Evolutionary conservation across 2,113 vertebrate genomes (phyloP).

Genomic region (Xenopus tropicalis): DNA sequence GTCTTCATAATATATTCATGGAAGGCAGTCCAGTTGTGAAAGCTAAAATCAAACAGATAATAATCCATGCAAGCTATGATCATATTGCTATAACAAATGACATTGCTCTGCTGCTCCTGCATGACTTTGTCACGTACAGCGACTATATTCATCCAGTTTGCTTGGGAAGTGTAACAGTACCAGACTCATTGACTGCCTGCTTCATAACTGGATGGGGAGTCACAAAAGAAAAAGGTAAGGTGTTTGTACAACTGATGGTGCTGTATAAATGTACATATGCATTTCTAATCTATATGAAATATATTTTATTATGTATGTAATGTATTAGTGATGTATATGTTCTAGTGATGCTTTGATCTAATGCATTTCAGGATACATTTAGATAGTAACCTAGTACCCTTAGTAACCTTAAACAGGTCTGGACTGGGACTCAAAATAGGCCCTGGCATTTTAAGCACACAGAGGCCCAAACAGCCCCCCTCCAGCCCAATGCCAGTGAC

Average conservation of each 20-base stretch:
- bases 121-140: constrained; percentile 12
- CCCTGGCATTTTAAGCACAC: too few species aligned
- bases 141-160: constrained; percentile 47
- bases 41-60: not conserved
- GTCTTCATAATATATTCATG: constrained; percentile 3
- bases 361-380: too few species aligned
- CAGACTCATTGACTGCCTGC: constrained; percentile 16
- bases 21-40: not conserved
- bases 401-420: too few species aligned
- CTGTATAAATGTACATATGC: not conserved
- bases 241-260: too few species aligned
- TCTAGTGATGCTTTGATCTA: not conserved
- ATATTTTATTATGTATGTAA: too few species aligned
- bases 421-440: too few species aligned
- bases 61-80: constrained; percentile 31
- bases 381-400: too few species aligned
- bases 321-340: too few species aligned
- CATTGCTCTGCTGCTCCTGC: constrained; percentile 42
- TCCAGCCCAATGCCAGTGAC: too few species aligned
- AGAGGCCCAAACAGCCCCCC: too few species aligned
- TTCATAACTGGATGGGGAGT: constrained; percentile 47
- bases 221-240: constrained; percentile 39
- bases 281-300: not conserved
- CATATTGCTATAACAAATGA: constrained; percentile 37
- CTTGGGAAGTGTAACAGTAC: constrained; percentile 10